Conservation (phyloP, 2,113 vertebrate genomes). For the Puntigrus tetrazona region DNA sequence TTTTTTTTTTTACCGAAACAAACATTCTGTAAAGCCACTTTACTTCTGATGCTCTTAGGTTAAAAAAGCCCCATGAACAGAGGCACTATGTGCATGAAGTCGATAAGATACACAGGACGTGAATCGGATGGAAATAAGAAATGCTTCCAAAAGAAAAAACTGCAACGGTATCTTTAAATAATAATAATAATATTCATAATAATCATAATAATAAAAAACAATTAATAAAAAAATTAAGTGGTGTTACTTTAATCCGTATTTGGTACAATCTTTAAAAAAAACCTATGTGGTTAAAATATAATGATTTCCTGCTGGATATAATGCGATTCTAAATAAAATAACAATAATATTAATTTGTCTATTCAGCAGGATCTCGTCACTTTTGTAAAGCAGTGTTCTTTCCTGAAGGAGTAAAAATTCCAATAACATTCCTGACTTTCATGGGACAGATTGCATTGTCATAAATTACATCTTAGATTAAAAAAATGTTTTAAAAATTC, state of each 20-base stretch:
- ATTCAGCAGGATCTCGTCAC: not conserved
- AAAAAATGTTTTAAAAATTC: too few relatives aligned
- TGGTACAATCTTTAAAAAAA: not conserved
- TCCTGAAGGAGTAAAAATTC: not conserved
- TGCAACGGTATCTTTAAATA: not conserved
- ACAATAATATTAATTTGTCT: not conserved
- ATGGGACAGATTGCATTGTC: not conserved
- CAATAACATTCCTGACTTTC: conserved; percentile 12
- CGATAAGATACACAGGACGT: not conserved
- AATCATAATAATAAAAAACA: not conserved
- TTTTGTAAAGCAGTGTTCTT: not conserved
- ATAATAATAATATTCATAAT: too few relatives aligned
- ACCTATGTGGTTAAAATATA: not conserved
- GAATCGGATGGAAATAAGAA: not conserved
- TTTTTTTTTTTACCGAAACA: not conserved
- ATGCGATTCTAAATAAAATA: not conserved
- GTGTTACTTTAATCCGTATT: not conserved
- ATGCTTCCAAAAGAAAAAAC: conserved; percentile 13
- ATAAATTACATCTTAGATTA: not conserved
- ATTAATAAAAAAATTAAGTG: not conserved
- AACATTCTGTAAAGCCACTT: conserved; percentile 25
- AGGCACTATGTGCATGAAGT: conserved; percentile 6
- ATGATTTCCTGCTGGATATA: not conserved
- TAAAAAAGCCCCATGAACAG: not conserved
- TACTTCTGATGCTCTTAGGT: not conserved